A percentile compares a stretch with the other conserved stretches of the same genome.
phyloP scores from a whole-genome alignment of 2,888 invertebrate species.

The Stegophylla sp. region DNA sequence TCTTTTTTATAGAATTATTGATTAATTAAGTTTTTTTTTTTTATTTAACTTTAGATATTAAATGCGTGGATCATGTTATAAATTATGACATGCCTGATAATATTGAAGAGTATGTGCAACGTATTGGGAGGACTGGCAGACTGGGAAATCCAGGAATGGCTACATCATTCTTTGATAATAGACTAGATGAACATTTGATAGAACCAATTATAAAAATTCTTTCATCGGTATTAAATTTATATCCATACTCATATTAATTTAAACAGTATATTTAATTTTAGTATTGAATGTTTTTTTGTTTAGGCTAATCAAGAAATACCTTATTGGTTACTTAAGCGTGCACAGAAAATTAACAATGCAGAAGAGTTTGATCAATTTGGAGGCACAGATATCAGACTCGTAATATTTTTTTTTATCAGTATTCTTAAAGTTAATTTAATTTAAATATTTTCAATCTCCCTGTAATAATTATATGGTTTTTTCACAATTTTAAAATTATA shows the following conservation, averaged over 20 bases:
- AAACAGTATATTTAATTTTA: neutral
- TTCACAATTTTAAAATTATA: no score
- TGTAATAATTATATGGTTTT: neutral
- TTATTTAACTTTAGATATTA: constrained; percentile 75
- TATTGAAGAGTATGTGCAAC: constrained; percentile 93
- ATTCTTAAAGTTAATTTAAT: neutral
- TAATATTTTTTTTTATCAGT: constrained; percentile 63
- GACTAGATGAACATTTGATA: constrained; percentile 70
- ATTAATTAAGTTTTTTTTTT: no score
- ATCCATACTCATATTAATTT: neutral
- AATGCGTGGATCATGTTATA: constrained; percentile 84
- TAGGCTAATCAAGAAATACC: constrained; percentile 82
- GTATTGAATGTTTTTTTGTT: constrained; percentile 41
- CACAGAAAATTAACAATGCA: constrained; percentile 66
- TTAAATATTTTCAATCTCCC: neutral
- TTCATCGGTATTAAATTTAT: constrained; percentile 66
- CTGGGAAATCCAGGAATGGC: constrained; percentile 89
- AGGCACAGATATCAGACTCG: constrained; percentile 74
- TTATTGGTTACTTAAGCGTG: constrained; percentile 71
- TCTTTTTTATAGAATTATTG: no score
- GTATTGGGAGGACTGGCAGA: constrained; percentile 93
- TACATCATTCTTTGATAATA: constrained; percentile 81
- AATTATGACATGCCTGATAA: constrained; percentile 90
- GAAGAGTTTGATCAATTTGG: constrained; percentile 69
- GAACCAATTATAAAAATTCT: constrained; percentile 76